A percentile compares a stretch with the other conserved stretches of the same genome.
Conservation (phyloP, 64 coral and sea anemone genomes). For the Dendrophyllia cribrosa region DNA sequence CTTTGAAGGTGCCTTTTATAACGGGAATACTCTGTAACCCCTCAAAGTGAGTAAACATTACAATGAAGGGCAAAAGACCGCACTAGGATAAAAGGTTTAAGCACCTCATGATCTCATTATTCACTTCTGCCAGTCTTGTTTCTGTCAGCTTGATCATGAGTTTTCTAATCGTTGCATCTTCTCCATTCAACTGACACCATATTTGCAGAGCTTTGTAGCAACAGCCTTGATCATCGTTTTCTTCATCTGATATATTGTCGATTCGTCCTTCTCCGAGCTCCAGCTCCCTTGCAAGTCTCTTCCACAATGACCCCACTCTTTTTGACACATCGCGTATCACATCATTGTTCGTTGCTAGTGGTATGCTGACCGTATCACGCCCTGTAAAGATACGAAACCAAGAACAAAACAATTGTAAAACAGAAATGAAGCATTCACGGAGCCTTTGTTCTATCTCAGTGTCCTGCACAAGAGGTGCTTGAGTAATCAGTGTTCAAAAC, state of each 20-base stretch:
- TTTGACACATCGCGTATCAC: not conserved
- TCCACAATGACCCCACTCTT: not conserved
- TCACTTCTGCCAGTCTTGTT: not conserved
- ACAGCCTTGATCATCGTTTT: not conserved
- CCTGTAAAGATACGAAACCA: not conserved
- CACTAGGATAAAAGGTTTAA: not conserved
- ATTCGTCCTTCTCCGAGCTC: not conserved
- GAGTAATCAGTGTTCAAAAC: no score
- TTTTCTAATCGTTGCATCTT: not conserved
- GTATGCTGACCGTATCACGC: not conserved
- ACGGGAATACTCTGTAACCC: no score
- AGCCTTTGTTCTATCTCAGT: no score
- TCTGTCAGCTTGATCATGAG: not conserved
- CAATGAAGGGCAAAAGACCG: no score
- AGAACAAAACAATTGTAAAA: no score
- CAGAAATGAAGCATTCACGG: no score
- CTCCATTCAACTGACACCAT: not conserved
- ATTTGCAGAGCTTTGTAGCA: not conserved
- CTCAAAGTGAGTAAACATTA: no score
- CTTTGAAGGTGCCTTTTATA: no score
- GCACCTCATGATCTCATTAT: not conserved
- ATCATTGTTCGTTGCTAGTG: no score
- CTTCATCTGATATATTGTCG: not conserved
- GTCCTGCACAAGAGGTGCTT: no score
- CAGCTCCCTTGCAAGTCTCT: not conserved